Base-by-base conservation (phyloP, 2,113 vertebrate species). In the Notarius lentiginosus region DNA sequence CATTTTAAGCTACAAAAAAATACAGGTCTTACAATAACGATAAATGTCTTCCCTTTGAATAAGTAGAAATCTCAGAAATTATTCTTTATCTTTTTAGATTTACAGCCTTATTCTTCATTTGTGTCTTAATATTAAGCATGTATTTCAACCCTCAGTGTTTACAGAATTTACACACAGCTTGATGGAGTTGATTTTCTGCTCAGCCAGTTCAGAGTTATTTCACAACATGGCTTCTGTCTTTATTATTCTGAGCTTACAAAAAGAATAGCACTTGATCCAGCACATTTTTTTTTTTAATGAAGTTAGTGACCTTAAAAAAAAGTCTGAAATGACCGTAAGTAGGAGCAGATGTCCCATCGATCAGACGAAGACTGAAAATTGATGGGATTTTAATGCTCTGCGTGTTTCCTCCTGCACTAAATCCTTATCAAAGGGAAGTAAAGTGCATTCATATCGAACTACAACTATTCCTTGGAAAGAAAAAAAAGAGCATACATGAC, bases 371-470 rank as follows among this genome's bases (percentile, higher is more conserved):
- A 24, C 20, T 51, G 72, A 27, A 93, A 95, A 94, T 95, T 96
- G 94, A 95, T 96, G 94, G 96, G 95, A 94, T 95, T 97, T 96
- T 96, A 95, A 94, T 94, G 93, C 30, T 88, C 93, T 95, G 96
- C 96, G 97, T 96, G 96, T 95, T 93, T 94, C 88, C 90, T 91
- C 89, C 93, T 24, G 82, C 91, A 91, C 93, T 94, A 96, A 96
- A 95, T 95, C 91, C 95, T 96, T 97, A 97, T 97, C 97, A 97
- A 96, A 96, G 90, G 91, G 95, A 96, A 97, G 97, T 97, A 96
- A 96, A 97, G 94, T 95, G 91, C 92, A 96, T 95, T 96, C 94
- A 89, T 95, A 95, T 95, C 95, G 95, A 95, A 95, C 22, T 10
- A 65, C 7, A 65, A 11, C 63, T n/a, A 9, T 22, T 61, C 60